A percentile compares a stretch with the other conserved stretches of the same genome.
These are phyloP conservation scores for Paramuricea clavata DNA, from an alignment of 92 coral and sea anemone species.

Conservation along the genomic window DNA sequence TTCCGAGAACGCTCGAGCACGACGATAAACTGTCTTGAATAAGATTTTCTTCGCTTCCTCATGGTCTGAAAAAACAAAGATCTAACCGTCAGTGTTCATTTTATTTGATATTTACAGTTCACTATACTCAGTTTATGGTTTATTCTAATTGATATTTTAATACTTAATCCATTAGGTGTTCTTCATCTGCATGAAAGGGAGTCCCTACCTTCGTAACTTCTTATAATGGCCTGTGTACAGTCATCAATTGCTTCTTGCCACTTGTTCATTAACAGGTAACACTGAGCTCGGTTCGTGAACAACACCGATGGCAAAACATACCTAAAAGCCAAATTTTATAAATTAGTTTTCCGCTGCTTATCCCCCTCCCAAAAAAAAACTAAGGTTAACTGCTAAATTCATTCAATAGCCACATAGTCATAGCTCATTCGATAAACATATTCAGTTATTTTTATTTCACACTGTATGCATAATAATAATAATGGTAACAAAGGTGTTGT, in stretches of 20 bases:
- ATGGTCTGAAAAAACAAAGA: conserved; percentile 59
- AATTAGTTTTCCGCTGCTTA: not conserved
- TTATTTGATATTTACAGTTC: not conserved
- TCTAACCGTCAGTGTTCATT: not conserved
- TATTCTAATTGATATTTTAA: not conserved
- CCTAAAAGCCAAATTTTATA: conserved; percentile 50
- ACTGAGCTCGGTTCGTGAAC: conserved; percentile 95
- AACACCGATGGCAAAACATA: conserved; percentile 90
- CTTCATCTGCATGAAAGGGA: not conserved
- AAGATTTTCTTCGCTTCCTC: conserved; percentile 86
- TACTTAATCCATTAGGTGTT: not conserved
- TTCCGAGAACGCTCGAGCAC: conserved; percentile 83
- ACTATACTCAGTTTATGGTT: too few species aligned
- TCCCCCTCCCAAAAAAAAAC: too few species aligned
- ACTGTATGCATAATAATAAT: too few species aligned
- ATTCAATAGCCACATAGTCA: too few species aligned
- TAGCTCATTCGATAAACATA: too few species aligned
- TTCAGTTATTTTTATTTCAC: too few species aligned
- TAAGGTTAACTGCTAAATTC: too few species aligned
- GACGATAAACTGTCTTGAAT: conserved; percentile 85
- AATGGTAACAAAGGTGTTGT: too few species aligned
- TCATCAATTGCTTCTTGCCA: conserved; percentile 84
- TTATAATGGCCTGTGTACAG: conserved; percentile 86
- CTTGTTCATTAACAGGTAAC: conserved; percentile 75
- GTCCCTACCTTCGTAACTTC: conserved; percentile 87